Percentiles rank a stretch among this genome's conserved stretches.
Evolutionary conservation across 2,113 vertebrate genomes (phyloP).

Genomic region (Strix uralensis): DNA sequence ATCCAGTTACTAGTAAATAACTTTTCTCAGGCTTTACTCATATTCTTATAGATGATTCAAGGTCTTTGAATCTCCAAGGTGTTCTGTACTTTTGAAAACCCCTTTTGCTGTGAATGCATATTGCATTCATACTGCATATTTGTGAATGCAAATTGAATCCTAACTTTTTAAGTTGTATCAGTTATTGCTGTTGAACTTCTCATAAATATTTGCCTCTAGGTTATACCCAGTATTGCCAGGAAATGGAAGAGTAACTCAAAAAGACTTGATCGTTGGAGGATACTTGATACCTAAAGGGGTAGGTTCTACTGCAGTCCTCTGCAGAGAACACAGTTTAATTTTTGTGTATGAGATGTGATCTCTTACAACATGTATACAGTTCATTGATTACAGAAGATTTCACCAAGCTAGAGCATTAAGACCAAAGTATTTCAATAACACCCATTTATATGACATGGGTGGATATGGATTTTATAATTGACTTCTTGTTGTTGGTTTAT

Average conservation of each 20-base stretch:
- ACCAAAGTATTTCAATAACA: neutral
- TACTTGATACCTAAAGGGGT: slow-evolving; percentile 95
- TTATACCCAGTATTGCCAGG: slow-evolving; percentile 92
- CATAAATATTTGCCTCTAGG: slow-evolving; percentile 69
- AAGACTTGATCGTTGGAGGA: slow-evolving; percentile 87
- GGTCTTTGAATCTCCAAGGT: neutral
- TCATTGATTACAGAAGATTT: neutral
- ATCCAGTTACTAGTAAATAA: neutral
- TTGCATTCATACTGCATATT: neutral
- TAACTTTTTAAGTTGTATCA: neutral
- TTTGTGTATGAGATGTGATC: neutral
- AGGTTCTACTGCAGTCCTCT: slow-evolving; percentile 45
- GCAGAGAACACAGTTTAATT: neutral
- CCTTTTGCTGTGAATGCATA: neutral
- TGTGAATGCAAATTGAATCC: neutral
- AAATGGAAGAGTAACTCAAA: slow-evolving; percentile 88
- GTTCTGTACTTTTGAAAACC: neutral
- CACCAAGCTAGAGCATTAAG: neutral
- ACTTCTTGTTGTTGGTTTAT: neutral
- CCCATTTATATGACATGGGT: neutral
- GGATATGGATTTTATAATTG: neutral
- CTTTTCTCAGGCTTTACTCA: neutral
- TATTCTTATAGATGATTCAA: neutral
- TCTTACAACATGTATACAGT: neutral
- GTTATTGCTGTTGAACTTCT: neutral